Percentiles rank a stretch among this genome's conserved stretches.
Conservation (phyloP, 92 coral and sea anemone genomes). For the Zoanthus gigantus region DNA sequence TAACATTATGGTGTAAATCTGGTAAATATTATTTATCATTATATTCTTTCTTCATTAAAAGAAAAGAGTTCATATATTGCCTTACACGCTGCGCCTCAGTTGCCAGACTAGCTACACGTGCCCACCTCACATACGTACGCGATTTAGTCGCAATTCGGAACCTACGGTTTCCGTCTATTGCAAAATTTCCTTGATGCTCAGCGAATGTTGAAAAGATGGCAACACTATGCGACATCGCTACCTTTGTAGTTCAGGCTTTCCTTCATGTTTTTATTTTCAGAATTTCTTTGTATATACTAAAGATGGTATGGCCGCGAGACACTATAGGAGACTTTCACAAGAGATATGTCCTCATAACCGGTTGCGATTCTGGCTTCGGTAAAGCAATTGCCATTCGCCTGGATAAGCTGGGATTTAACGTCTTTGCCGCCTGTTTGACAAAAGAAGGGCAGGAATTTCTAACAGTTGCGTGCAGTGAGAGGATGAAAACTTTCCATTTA, state of each 20-base stretch:
- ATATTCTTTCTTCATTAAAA: not conserved
- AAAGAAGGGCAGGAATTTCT: conserved; percentile 69
- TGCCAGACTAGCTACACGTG: not conserved
- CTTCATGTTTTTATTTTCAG: not conserved
- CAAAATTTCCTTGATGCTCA: not conserved
- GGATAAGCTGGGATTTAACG: conserved; percentile 78
- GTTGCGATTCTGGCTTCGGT: conserved; percentile 82
- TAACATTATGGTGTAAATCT: not conserved
- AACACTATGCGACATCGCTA: not conserved
- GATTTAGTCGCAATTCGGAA: not conserved
- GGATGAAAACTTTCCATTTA: conserved; percentile 65
- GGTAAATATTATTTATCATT: not conserved
- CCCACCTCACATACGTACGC: not conserved
- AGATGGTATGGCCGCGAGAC: conserved; percentile 19
- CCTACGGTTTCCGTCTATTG: not conserved
- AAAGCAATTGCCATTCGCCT: conserved; percentile 70
- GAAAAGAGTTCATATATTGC: not conserved
- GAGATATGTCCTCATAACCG: conserved; percentile 80
- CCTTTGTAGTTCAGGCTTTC: not conserved
- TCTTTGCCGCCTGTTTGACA: conserved; percentile 88
- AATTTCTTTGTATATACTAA: conserved; percentile 1
- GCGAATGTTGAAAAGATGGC: not conserved
- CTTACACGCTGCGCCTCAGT: not conserved
- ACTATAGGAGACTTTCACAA: conserved; percentile 50
- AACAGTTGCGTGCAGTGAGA: conserved; percentile 63